Conservation (phyloP, 2,797 vertebrate species). For the Enteromius viviparus region DNA sequence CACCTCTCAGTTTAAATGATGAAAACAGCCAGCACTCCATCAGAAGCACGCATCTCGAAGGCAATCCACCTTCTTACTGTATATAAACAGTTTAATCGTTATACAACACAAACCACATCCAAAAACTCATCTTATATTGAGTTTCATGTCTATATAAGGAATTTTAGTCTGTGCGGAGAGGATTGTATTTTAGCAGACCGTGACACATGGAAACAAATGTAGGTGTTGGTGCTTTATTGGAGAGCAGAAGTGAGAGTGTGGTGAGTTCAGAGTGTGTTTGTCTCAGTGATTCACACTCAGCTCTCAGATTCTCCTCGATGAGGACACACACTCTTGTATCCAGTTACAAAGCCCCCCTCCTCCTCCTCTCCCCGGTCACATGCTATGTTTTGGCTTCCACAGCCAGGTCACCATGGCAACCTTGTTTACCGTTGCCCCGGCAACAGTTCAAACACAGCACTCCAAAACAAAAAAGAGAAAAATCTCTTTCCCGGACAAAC, state of each 20-base stretch:
- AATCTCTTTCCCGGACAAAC: conserved; percentile 74
- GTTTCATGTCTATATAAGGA: not conserved
- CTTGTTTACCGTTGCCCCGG: conserved; percentile 82
- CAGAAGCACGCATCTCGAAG: conserved; percentile 8
- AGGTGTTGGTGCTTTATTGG: not conserved
- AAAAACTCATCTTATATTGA: not conserved
- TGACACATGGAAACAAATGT: conserved; percentile 21
- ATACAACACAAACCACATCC: not conserved
- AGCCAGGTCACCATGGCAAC: conserved; percentile 77
- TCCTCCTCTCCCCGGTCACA: conserved; percentile 73
- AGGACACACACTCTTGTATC: conserved; percentile 73
- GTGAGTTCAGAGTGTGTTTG: conserved; percentile 27
- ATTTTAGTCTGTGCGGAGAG: not conserved
- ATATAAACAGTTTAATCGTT: not conserved
- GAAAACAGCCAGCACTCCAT: conserved; percentile 10
- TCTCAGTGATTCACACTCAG: conserved; percentile 61
- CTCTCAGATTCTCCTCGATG: conserved; percentile 70
- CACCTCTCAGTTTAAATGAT: not conserved
- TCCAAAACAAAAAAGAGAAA: conserved; percentile 79
- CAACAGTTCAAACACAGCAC: conserved; percentile 82
- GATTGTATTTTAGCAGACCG: not conserved
- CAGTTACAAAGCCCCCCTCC: conserved; percentile 71
- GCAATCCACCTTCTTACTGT: not conserved
- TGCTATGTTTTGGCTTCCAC: conserved; percentile 82
- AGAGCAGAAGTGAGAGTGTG: conserved; percentile 48